Evolutionary conservation across 2,797 vertebrate species (phyloP).

Genomic region (Scolopax bukidnonensis): DNA sequence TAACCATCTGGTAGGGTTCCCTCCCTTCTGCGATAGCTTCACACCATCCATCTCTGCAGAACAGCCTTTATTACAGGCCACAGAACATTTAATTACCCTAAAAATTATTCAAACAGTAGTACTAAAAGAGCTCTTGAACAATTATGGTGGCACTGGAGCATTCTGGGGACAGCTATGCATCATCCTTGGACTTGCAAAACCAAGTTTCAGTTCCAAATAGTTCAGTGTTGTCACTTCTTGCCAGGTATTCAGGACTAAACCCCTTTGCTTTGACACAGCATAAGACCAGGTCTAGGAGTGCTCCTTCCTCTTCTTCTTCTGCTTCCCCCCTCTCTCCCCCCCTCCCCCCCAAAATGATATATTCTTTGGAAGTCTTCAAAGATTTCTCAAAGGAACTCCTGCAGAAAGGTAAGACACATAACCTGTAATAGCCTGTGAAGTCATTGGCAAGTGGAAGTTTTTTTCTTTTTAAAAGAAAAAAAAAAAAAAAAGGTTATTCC

Average conservation of each 20-base stretch:
- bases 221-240: background rate
- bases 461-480: background rate
- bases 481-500: background rate
- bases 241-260: background rate
- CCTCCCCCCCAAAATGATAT: background rate
- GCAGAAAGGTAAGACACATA: background rate
- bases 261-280: background rate
- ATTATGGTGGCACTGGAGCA: background rate
- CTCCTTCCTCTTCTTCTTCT: background rate
- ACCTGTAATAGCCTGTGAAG: background rate
- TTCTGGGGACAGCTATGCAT: background rate
- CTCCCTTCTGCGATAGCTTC: background rate
- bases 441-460: background rate
- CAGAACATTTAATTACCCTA: background rate
- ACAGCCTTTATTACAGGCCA: background rate
- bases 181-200: background rate
- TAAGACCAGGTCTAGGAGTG: background rate
- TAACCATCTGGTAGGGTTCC: background rate
- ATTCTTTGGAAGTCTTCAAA: background rate
- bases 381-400: background rate
- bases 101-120: background rate
- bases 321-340: too few species aligned
- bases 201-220: background rate
- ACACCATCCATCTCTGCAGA: background rate
- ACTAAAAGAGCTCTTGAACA: background rate